A percentile compares a stretch with the other conserved stretches of the same genome.
phyloP scores from a whole-genome alignment of 2,797 vertebrate species.

The Anableps anableps region DNA sequence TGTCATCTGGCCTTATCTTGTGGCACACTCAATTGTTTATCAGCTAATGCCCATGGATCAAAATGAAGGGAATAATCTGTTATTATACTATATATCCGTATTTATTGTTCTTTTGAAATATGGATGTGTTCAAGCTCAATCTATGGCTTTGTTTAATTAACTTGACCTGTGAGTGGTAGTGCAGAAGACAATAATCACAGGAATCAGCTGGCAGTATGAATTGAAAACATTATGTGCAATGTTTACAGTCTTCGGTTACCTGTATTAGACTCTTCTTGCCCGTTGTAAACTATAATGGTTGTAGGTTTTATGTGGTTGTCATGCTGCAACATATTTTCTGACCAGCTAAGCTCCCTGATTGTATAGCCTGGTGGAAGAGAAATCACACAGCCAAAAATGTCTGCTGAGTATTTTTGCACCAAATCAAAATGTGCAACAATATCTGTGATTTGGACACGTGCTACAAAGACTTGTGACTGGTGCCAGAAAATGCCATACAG shows the following conservation, averaged over 20 bases:
- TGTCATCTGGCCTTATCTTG: slow-evolving; percentile 36
- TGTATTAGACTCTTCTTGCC: background rate
- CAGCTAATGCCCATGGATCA: slow-evolving; percentile 20
- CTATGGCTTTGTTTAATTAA: background rate
- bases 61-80: background rate
- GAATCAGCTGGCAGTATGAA: background rate
- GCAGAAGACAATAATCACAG: background rate
- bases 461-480: slow-evolving; percentile 3
- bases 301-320: background rate
- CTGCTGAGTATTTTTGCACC: slow-evolving; percentile 1
- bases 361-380: background rate
- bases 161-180: background rate
- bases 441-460: slow-evolving; percentile 6
- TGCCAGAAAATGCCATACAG: slow-evolving; percentile 18
- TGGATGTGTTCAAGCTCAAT: background rate
- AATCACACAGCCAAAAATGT: slow-evolving; percentile 1
- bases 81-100: background rate
- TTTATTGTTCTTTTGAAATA: background rate
- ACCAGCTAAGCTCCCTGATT: background rate
- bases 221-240: background rate
- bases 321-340: background rate
- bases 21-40: slow-evolving; percentile 27
- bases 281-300: background rate
- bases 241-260: background rate
- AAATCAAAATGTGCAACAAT: slow-evolving; percentile 12